phyloP scores from a whole-genome alignment of 1,140 invertebrate species.

The Stegodyphus mimosarum region DNA sequence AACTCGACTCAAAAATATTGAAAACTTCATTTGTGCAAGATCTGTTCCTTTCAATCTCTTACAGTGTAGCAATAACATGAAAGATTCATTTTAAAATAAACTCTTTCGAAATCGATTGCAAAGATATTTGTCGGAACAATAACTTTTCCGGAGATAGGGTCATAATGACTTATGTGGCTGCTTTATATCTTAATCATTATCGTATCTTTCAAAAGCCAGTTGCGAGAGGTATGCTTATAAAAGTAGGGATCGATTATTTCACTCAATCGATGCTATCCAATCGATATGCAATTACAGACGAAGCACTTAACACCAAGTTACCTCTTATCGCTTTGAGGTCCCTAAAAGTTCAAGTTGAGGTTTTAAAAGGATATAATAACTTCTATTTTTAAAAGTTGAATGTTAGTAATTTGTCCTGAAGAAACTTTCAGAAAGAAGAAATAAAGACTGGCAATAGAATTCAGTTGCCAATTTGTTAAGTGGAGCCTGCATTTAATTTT shows the following conservation, averaged over 20 bases:
- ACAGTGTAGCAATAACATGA: too few relatives aligned
- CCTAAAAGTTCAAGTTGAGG: slow-evolving; percentile 15
- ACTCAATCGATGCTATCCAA: slow-evolving; percentile 18
- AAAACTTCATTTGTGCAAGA: too few relatives aligned
- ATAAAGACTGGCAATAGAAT: not conserved
- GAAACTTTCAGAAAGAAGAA: not conserved
- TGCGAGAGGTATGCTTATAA: not conserved
- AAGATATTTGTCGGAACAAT: slow-evolving; percentile 17
- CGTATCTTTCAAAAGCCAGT: slow-evolving; percentile 10
- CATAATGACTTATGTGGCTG: slow-evolving; percentile 12
- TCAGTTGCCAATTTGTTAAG: too few relatives aligned
- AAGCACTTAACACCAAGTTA: slow-evolving; percentile 12
- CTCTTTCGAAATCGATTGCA: not conserved
- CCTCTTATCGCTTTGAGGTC: slow-evolving; percentile 14
- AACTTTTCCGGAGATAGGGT: not conserved
- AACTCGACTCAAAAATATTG: too few relatives aligned
- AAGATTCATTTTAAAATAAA: slow-evolving; percentile 1
- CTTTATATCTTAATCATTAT: slow-evolving; percentile 11
- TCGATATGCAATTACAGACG: slow-evolving; percentile 32
- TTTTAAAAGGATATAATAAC: slow-evolving; percentile 27
- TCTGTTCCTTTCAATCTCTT: too few relatives aligned
- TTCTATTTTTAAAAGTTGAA: not conserved
- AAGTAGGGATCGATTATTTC: not conserved
- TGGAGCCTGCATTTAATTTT: too few relatives aligned
- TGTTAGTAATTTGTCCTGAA: slow-evolving; percentile 7